These are phyloP conservation scores for Zootoca vivipara DNA, from an alignment of 2,113 vertebrate genomes.

Conservation along the genomic window DNA sequence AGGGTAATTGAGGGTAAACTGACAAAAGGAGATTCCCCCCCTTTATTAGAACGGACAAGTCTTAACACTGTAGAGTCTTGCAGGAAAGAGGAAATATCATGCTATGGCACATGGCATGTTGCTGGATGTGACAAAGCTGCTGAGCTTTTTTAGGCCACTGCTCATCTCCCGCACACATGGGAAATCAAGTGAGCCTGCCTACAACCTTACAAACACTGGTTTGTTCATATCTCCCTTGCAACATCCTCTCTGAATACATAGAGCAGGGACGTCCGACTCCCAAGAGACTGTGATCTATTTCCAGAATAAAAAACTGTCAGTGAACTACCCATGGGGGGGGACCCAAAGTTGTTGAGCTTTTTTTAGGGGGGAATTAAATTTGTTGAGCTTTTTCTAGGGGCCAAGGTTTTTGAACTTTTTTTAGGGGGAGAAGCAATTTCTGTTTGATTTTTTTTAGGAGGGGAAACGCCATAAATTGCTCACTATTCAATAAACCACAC, in stretches of 20 bases:
- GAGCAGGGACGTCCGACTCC: too few species aligned
- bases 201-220: background rate
- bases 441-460: too few species aligned
- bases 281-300: too few species aligned
- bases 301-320: too few species aligned
- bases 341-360: too few species aligned
- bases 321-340: too few species aligned
- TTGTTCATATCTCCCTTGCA: background rate
- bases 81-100: background rate
- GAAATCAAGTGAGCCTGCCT: background rate
- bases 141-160: background rate
- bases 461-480: too few species aligned
- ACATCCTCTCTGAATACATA: background rate
- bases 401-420: too few species aligned
- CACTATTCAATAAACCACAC: too few species aligned
- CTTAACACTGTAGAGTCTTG: slow-evolving; percentile 49
- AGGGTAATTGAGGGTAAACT: slow-evolving; percentile 61
- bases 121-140: background rate
- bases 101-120: background rate
- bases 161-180: background rate
- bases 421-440: too few species aligned
- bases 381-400: too few species aligned
- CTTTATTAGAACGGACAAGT: slow-evolving; percentile 54
- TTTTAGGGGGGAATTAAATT: too few species aligned
- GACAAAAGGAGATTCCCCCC: slow-evolving; percentile 37